Conservation (phyloP, 2,797 vertebrate genomes). For the Garrulus glandarius region DNA sequence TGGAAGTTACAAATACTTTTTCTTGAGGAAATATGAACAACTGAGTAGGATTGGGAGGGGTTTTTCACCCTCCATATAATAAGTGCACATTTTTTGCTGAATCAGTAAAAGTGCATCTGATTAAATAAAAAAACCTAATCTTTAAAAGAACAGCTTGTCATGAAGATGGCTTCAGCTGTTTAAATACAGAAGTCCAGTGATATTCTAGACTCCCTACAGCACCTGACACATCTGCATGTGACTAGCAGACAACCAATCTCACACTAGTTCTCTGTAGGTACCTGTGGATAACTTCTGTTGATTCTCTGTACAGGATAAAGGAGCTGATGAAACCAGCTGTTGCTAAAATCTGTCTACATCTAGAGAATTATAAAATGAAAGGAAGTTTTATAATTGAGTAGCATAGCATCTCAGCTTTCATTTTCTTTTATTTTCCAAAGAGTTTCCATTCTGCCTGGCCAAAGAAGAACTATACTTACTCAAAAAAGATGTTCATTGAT, state of each 20-base stretch:
- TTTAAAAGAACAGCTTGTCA: background rate
- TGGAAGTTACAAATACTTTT: background rate
- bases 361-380: background rate
- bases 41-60: accelerated
- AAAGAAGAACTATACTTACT: background rate
- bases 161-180: background rate
- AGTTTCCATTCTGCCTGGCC: background rate
- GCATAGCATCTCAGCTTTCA: background rate
- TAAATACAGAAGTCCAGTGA: background rate
- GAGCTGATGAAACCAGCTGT: background rate
- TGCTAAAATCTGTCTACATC: background rate
- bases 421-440: background rate
- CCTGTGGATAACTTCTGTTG: background rate
- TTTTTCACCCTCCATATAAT: background rate
- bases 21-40: background rate
- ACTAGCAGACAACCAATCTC: background rate
- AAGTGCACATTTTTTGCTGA: background rate
- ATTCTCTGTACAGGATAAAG: background rate
- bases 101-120: background rate
- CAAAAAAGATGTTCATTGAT: background rate
- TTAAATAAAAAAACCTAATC: background rate
- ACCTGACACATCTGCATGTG: background rate
- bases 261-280: background rate
- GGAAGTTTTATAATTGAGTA: background rate
- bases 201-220: background rate